phyloP scores from a whole-genome alignment of 2,797 vertebrate genomes.

The Phoxinus dragarum region DNA sequence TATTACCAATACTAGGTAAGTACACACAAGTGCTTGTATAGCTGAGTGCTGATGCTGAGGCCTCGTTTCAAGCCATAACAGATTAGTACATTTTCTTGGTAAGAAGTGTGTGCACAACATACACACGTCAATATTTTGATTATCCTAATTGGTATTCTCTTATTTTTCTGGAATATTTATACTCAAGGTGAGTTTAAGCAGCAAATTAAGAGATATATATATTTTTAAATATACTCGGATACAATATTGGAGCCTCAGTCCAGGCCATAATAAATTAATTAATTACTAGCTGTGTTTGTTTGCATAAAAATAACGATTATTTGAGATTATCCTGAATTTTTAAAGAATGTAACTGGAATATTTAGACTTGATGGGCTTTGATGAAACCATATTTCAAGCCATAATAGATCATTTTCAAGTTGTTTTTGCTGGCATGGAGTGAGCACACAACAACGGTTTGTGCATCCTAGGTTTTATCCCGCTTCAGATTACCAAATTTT shows the following conservation, averaged over 20 bases:
- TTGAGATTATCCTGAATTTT: neutral
- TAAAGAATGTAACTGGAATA: neutral
- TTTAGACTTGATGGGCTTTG: neutral
- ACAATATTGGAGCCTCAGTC: neutral
- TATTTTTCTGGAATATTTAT: neutral
- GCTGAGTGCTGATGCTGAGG: neutral
- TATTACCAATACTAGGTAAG: no score
- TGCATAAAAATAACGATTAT: neutral
- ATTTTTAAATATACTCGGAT: no score
- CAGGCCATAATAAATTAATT: neutral
- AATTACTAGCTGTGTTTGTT: neutral
- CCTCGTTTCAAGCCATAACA: neutral
- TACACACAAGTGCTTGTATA: no score
- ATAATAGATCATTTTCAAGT: neutral
- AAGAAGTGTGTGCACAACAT: neutral
- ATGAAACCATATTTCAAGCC: neutral
- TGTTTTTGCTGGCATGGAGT: rapidly evolving
- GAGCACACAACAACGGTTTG: neutral
- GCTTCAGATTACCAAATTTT: neutral
- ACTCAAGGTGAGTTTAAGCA: neutral
- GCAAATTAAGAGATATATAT: neutral
- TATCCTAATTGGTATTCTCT: neutral
- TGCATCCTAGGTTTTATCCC: neutral
- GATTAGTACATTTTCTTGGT: no score
- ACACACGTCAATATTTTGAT: neutral